Percentiles rank a stretch among this genome's conserved stretches.
Conservation (phyloP, 2,888 invertebrate species). For the Drosophila phalerata region DNA sequence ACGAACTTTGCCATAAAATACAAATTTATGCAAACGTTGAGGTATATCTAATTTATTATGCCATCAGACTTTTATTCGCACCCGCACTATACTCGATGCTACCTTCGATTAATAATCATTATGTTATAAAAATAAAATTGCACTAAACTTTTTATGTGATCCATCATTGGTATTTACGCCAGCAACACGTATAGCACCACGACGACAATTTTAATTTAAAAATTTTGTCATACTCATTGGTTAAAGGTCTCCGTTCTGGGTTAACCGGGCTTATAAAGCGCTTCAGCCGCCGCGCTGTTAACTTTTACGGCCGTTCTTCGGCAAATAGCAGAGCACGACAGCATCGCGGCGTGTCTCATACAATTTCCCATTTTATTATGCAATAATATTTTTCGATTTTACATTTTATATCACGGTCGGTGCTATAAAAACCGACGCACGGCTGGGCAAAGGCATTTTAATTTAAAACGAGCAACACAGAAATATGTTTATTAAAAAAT, state of each 20-base stretch:
- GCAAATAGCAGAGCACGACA: constrained; percentile 26
- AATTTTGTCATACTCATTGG: constrained; percentile 72
- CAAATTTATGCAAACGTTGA: constrained; percentile 20
- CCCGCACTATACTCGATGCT: constrained; percentile 28
- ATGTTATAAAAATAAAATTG: constrained; percentile 66
- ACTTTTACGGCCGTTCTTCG: constrained; percentile 64
- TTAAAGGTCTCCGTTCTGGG: constrained; percentile 38
- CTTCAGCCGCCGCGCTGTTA: constrained; percentile 71
- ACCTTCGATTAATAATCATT: constrained; percentile 66
- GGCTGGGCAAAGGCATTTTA: constrained; percentile 40
- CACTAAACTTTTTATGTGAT: constrained; percentile 78
- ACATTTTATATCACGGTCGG: constrained; percentile 60
- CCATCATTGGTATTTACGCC: constrained; percentile 69
- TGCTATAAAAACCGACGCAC: constrained; percentile 43
- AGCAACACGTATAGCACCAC: constrained; percentile 22
- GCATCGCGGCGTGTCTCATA: constrained; percentile 31
- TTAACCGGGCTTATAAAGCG: constrained; percentile 68
- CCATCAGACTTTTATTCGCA: constrained; percentile 10
- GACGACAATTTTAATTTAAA: constrained; percentile 76
- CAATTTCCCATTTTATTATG: constrained; percentile 70
- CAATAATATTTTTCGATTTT: constrained; percentile 80
- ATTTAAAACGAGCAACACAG: constrained; percentile 46
- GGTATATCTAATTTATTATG: constrained; percentile 14
- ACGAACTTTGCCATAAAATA: neutral
- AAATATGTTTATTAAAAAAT: constrained; percentile 41